Percentiles rank a stretch among this genome's conserved stretches.
These are phyloP conservation scores for Sphinx pinastri DNA, from an alignment of 2,888 invertebrate genomes.

Conservation along the genomic window DNA sequence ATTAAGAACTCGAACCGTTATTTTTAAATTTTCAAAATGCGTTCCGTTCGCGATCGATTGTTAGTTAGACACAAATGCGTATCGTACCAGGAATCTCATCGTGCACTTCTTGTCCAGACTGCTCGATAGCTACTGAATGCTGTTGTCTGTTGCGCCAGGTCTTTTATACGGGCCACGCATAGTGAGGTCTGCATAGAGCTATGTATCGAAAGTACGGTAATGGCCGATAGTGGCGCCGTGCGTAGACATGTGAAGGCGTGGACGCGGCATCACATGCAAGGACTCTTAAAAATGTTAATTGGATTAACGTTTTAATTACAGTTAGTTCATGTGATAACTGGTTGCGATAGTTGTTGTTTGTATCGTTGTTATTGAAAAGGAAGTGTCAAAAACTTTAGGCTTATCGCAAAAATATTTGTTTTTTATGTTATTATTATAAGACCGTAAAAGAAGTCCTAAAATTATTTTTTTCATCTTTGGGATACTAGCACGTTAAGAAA, in stretches of 20 bases:
- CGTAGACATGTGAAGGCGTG: constrained; percentile 30
- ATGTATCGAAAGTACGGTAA: constrained; percentile 58
- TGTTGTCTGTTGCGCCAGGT: constrained; percentile 49
- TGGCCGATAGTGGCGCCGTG: constrained; percentile 29
- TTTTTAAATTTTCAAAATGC: constrained; percentile 27
- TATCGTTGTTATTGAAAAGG: too few species aligned
- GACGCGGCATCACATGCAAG: constrained; percentile 27
- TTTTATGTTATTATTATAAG: too few species aligned
- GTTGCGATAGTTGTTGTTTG: constrained; percentile 7
- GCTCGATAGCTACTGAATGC: constrained; percentile 81
- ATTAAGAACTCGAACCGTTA: not conserved
- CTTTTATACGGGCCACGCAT: constrained; percentile 69
- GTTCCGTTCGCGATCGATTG: constrained; percentile 35
- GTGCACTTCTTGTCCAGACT: constrained; percentile 80
- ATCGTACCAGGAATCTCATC: constrained; percentile 81
- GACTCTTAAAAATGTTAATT: constrained; percentile 33
- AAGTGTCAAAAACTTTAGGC: too few species aligned
- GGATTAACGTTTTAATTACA: constrained; percentile 9
- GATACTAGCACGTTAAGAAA: too few species aligned
- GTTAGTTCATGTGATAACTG: not conserved
- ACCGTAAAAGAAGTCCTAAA: too few species aligned
- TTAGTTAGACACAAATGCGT: constrained; percentile 21
- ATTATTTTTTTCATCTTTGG: too few species aligned
- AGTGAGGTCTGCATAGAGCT: constrained; percentile 40
- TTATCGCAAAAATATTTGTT: not conserved